A percentile compares a stretch with the other conserved stretches of the same genome.
These are phyloP conservation scores for Periphyllus acericola DNA, from an alignment of 2,888 invertebrate species.

Conservation along the genomic window DNA sequence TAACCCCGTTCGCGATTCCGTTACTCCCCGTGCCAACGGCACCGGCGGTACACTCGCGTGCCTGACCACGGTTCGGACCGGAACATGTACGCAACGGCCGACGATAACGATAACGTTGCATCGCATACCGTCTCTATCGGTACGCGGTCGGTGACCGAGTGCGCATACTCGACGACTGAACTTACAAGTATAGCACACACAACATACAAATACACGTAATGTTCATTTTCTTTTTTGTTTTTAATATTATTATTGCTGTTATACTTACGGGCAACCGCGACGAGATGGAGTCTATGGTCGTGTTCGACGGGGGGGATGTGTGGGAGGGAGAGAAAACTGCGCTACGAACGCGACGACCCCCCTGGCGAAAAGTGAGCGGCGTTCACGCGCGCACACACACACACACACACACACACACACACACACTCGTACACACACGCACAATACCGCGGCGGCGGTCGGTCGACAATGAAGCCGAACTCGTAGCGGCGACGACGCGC, in stretches of 20 bases:
- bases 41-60: no score
- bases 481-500: constrained; percentile 29
- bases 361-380: constrained; percentile 47
- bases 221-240: neutral
- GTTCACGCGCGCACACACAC: neutral
- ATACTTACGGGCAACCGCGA: constrained; percentile 35
- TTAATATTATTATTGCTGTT: neutral
- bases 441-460: constrained; percentile 21
- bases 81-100: neutral
- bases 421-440: neutral
- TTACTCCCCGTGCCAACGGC: no score
- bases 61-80: no score
- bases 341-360: constrained; percentile 36
- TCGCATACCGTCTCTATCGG: no score
- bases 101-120: no score
- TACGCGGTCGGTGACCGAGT: neutral
- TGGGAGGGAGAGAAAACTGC: constrained; percentile 6
- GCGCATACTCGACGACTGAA: neutral
- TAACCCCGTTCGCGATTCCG: no score
- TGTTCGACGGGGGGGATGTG: neutral
- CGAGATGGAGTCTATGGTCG: constrained; percentile 1
- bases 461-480: constrained; percentile 25
- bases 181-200: no score
- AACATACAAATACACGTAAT: neutral
- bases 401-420: neutral